Evolutionary conservation across 2,888 invertebrate genomes (phyloP).

Genomic region (Bedellia somnulentella): DNA sequence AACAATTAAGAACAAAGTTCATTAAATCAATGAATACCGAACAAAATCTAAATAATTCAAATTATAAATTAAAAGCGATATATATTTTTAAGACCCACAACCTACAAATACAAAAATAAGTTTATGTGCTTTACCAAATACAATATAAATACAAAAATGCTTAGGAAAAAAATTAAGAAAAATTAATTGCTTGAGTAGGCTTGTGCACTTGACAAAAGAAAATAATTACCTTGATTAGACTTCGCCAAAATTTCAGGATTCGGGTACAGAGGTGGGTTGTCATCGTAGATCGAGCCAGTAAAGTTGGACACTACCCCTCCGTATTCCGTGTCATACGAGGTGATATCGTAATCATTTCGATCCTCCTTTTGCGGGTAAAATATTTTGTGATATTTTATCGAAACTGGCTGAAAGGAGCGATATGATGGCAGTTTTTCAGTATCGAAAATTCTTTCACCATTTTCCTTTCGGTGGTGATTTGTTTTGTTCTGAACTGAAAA

Average conservation of each 20-base stretch:
- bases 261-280: constrained; percentile 48
- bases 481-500: constrained; percentile 33
- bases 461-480: constrained; percentile 12
- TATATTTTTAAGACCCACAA: too few relatives aligned
- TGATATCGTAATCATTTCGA: constrained; percentile 39
- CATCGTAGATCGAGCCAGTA: constrained; percentile 51
- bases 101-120: too few relatives aligned
- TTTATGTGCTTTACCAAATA: too few relatives aligned
- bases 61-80: too few relatives aligned
- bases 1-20: too few relatives aligned
- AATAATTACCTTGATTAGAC: constrained; percentile 31
- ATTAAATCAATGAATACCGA: too few relatives aligned
- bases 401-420: constrained; percentile 38
- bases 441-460: constrained; percentile 23
- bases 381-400: constrained; percentile 33
- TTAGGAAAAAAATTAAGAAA: too few relatives aligned
- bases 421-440: constrained; percentile 31
- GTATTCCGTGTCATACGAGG: constrained; percentile 45
- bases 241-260: constrained; percentile 44
- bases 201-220: too few relatives aligned
- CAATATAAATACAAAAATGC: too few relatives aligned
- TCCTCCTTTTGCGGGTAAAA: constrained; percentile 35
- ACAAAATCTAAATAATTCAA: too few relatives aligned
- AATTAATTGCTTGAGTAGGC: too few relatives aligned
- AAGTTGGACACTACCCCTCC: constrained; percentile 52